Percentiles rank a stretch among this genome's conserved stretches.
Conservation (phyloP, 2,113 vertebrate species). For the Alligator mississippiensis region DNA sequence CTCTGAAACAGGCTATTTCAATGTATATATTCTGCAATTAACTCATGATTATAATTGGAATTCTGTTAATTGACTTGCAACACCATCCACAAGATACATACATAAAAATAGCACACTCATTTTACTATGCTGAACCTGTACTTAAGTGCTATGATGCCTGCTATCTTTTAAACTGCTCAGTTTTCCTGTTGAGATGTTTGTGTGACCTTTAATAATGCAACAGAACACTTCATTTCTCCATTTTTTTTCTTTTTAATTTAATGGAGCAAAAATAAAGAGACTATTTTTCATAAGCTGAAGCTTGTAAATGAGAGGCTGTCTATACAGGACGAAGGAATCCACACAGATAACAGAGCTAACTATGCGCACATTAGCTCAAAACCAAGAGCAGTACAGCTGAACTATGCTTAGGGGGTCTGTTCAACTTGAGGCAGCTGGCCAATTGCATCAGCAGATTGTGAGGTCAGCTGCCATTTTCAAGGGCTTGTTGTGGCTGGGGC, state of each 20-base stretch:
- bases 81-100: constrained; percentile 5
- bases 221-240: background rate
- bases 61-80: constrained; percentile 34
- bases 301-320: background rate
- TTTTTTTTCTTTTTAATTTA: background rate
- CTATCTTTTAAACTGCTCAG: constrained; percentile 16
- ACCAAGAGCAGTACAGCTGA: too few species aligned
- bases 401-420: too few species aligned
- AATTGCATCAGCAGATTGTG: too few species aligned
- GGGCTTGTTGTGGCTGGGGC: too few species aligned
- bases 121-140: background rate
- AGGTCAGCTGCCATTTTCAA: too few species aligned
- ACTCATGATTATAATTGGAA: constrained; percentile 38
- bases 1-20: constrained; percentile 3
- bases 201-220: background rate
- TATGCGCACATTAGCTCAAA: background rate
- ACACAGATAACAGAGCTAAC: background rate
- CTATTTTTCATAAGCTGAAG: background rate
- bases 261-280: background rate
- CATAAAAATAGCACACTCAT: background rate
- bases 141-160: background rate
- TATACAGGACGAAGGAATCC: background rate
- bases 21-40: constrained; percentile 25
- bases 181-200: background rate
- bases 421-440: too few species aligned